A percentile compares a stretch with the other conserved stretches of the same genome.
Evolutionary conservation across 2,113 vertebrate genomes (phyloP).

Genomic region (Planiliza haematocheilus): DNA sequence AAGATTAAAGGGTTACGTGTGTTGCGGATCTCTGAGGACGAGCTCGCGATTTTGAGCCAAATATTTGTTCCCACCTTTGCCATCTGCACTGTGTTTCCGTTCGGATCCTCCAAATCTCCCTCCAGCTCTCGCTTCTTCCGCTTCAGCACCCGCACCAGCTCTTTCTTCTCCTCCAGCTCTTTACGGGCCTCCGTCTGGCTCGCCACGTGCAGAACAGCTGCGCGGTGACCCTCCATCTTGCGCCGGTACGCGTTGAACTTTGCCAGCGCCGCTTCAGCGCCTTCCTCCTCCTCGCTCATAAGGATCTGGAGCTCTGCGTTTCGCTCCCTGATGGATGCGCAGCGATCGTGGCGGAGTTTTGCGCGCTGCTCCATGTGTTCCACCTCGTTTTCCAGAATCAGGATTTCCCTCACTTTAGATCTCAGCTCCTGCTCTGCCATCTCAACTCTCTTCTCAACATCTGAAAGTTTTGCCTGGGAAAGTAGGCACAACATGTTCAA

Average conservation of each 20-base stretch:
- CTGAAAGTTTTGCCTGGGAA: constrained; percentile 56
- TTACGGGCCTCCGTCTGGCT: constrained; percentile 60
- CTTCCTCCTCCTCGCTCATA: constrained; percentile 63
- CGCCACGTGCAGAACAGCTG: constrained; percentile 21
- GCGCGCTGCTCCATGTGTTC: constrained; percentile 46
- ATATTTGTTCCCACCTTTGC: constrained; percentile 67
- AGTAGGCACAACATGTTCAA: too few relatives aligned
- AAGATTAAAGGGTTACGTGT: too few relatives aligned
- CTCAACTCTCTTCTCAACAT: constrained; percentile 47
- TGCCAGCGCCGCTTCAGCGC: background rate
- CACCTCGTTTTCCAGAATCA: constrained; percentile 51
- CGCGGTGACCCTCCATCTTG: constrained; percentile 74
- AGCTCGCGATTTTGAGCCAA: too few relatives aligned
- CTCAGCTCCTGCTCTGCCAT: constrained; percentile 55
- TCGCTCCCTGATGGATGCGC: constrained; percentile 33
- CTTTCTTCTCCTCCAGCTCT: constrained; percentile 67
- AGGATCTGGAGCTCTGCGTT: constrained; percentile 55
- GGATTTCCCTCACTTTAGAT: constrained; percentile 42
- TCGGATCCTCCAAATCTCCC: constrained; percentile 71
- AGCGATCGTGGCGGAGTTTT: constrained; percentile 30
- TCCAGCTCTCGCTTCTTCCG: constrained; percentile 64
- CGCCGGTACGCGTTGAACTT: constrained; percentile 61
- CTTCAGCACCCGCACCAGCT: constrained; percentile 54
- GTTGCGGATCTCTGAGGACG: too few relatives aligned
- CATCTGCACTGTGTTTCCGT: constrained; percentile 58